Base-by-base conservation (phyloP, 2,888 invertebrate species). In the Yponomeuta plumbellus region DNA sequence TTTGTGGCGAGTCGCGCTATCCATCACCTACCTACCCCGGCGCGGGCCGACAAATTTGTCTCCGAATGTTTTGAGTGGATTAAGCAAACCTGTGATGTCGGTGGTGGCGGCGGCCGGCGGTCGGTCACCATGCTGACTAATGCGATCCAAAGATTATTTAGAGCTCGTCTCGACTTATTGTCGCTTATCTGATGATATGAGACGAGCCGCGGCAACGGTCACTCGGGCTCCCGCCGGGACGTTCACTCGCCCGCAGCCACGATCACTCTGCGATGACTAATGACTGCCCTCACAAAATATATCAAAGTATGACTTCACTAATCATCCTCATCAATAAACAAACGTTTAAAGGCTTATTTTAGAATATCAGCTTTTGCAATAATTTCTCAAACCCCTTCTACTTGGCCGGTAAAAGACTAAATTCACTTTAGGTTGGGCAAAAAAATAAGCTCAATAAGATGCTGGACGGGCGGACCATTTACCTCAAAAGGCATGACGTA, bases 1-100 rank as follows among this genome's bases (percentile, higher is more conserved):
- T 89, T 89, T 88, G 88, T 87, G 85, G 88, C 85, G 84, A 87
- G 87, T 87, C 79, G 80, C 85, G 82, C 86, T 86, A 90, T 90
- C 91, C 88, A 90, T 90, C 90, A 91, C 82, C 75, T 80, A 84
- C 81, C 86, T 80, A 84, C 81, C 86, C 83, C 76, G 81, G 77
- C 77, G 80, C 83, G 83, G 82, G 76, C 86, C 86, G 86, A 90
- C 90, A 86, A 89, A 91, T 90, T 87, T 75, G 77, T 88, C 86
- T 82, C 86, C 80, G 86, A 85, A 88, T 85, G 88, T 88, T 89
- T 89, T 88, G 87, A 89, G 88, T 87, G 88, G 90, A 90, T 91
- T 90, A 89, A 83, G 80, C 84, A 79, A 83, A 83, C 84, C 34
- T 80, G 84, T 81, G 79, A 82, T 81, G 72, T 70, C 66, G 67